Evolutionary conservation across 64 coral and sea anemone species (phyloP), one percentile per base, ranked within the genome.

Genomic region (Montipora efflorescens): DNA sequence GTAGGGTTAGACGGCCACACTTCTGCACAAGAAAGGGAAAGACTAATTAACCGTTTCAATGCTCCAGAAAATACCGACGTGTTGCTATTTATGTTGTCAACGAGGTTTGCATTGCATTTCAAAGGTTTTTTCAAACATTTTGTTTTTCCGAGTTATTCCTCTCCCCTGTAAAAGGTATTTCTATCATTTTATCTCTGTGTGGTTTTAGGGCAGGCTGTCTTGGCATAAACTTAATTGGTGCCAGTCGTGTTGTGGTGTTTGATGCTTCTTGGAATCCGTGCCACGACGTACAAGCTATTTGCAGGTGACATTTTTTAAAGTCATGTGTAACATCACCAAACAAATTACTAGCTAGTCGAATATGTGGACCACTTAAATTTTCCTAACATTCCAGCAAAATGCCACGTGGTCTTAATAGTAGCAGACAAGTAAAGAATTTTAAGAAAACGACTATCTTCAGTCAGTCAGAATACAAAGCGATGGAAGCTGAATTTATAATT

Each of bases 221-320:
- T 53, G 97, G 97, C 15, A 90, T 98, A 45, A 98, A 98, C 67
- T 74, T 98, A 49, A 82, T 98, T 21, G 97, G 97, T 25, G 97
- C 94, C 20, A 98, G 88, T 67, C 94, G 97, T 91, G 97, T 98
- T 6, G 97, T 98, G 8, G 91, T 98, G 58, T 98, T 98, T 82
- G 97, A 98, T 87, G 94, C 95, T 7, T 98, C 97, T 0, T 98
- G 97, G 97, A 98, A 98, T 83, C 97, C 97, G 2, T 98, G 97
- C 74, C 97, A 98, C 77, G 97, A 98, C 64, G 97, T 95, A 48
- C 97, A 98, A 45, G 97, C 97, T 14, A 77, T 98, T 61, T 98
- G 97, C 89, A 93, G 97, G 97, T 98, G 19, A 13, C 9, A 5
- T 43, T 10, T 6, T 12, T 7, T 64, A 2, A 0, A 4, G 11